A percentile compares a stretch with the other conserved stretches of the same genome.
These are phyloP conservation scores for Pammene fasciana DNA, from an alignment of 2,888 invertebrate species.

Conservation along the genomic window DNA sequence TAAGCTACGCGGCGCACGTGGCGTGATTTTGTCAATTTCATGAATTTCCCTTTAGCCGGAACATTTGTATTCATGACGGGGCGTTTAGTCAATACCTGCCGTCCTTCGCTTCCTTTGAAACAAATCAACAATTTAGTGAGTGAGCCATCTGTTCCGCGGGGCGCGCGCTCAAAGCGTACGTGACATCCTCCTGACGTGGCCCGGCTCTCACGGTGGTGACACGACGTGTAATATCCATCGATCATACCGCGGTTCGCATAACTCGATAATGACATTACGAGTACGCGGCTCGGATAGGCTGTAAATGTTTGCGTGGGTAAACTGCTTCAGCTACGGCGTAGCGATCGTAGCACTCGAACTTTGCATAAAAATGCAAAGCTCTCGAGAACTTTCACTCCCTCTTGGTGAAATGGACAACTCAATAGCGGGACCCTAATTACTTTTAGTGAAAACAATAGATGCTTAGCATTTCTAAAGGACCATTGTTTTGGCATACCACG, in stretches of 20 bases:
- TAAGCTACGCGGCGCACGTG: slow-evolving; percentile 53
- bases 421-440: slow-evolving; percentile 15
- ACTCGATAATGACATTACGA: slow-evolving; percentile 35
- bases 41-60: slow-evolving; percentile 43
- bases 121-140: slow-evolving; percentile 54
- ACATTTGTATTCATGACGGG: slow-evolving; percentile 42
- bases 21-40: slow-evolving; percentile 45
- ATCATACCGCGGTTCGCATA: slow-evolving; percentile 33
- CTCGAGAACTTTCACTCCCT: background rate
- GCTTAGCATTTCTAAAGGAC: slow-evolving; percentile 17
- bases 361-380: slow-evolving; percentile 21
- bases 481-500: slow-evolving; percentile 6
- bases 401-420: background rate
- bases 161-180: slow-evolving; percentile 62
- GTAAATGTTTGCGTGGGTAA: slow-evolving; percentile 20
- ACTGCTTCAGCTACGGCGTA: slow-evolving; percentile 33
- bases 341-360: slow-evolving; percentile 28
- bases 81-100: slow-evolving; percentile 47
- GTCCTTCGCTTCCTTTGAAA: slow-evolving; percentile 45
- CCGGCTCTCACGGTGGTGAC: slow-evolving; percentile 43
- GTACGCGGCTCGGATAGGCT: slow-evolving; percentile 2
- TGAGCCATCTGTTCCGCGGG: slow-evolving; percentile 56
- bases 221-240: slow-evolving; percentile 34
- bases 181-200: slow-evolving; percentile 66
- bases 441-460: slow-evolving; percentile 21